A percentile compares a stretch with the other conserved stretches of the same genome.
phyloP scores from a whole-genome alignment of 2,888 invertebrate species.

The Dolichomitus sp. region DNA sequence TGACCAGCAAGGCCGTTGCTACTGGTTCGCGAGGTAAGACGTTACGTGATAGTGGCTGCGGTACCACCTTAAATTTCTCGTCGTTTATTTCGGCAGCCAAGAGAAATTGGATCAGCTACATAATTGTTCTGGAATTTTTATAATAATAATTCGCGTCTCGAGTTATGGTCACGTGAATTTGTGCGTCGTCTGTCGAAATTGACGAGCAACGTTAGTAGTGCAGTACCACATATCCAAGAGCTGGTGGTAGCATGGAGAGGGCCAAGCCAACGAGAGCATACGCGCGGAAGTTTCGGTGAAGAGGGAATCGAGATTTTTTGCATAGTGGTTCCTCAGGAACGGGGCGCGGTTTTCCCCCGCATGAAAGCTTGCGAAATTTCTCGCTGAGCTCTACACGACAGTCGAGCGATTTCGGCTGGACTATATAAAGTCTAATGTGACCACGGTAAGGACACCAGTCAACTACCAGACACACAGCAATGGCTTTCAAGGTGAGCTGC shows the following conservation, averaged over 20 bases:
- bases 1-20: constrained; percentile 33
- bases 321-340: constrained; percentile 17
- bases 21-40: constrained; percentile 11
- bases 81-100: constrained; percentile 10
- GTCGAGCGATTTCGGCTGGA: constrained; percentile 36
- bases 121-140: constrained; percentile 47
- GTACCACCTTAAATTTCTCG: constrained; percentile 19
- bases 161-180: constrained; percentile 36
- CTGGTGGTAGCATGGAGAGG: constrained; percentile 19
- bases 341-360: constrained; percentile 31
- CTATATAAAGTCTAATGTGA: constrained; percentile 70
- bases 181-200: constrained; percentile 65
- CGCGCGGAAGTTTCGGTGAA: constrained; percentile 46
- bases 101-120: constrained; percentile 40
- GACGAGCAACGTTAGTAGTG: constrained; percentile 29
- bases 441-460: constrained; percentile 74
- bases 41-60: constrained; percentile 29
- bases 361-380: constrained; percentile 61
- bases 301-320: constrained; percentile 58
- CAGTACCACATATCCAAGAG: constrained; percentile 11
- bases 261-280: constrained; percentile 23
- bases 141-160: constrained; percentile 10
- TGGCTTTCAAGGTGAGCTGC: constrained; percentile 78
- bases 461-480: constrained; percentile 72
- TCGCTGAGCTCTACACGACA: constrained; percentile 54